phyloP scores from a whole-genome alignment of 2,888 invertebrate species.

The Saturnia pavonia region DNA sequence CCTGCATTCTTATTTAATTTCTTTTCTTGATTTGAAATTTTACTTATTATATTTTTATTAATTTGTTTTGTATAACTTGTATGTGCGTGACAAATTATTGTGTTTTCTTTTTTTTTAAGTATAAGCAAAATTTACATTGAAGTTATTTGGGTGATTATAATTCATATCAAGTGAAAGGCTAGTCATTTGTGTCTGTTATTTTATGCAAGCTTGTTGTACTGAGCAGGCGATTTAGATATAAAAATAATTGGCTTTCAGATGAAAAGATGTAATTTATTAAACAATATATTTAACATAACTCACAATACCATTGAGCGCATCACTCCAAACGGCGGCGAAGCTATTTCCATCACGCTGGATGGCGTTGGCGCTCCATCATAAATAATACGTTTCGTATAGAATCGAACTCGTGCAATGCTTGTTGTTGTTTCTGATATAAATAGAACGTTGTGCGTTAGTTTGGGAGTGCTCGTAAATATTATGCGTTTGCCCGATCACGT shows the following conservation, averaged over 20 bases:
- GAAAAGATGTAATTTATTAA: neutral
- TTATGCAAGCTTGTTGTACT: too few species aligned
- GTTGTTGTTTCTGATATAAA: conserved; percentile 2
- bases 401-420: conserved; percentile 13
- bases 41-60: too few species aligned
- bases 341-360: conserved; percentile 54
- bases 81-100: too few species aligned
- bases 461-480: conserved; percentile 14
- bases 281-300: neutral
- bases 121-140: too few species aligned
- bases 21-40: too few species aligned
- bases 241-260: neutral
- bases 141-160: too few species aligned
- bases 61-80: too few species aligned
- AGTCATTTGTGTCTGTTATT: too few species aligned
- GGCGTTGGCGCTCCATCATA: conserved; percentile 49
- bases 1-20: too few species aligned
- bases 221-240: too few species aligned
- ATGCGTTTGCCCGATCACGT: neutral
- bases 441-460: conserved; percentile 11
- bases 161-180: too few species aligned
- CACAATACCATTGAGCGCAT: conserved; percentile 5
- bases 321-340: conserved; percentile 24
- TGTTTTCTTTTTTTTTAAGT: too few species aligned
- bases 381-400: conserved; percentile 51